A percentile compares a stretch with the other conserved stretches of the same genome.
Evolutionary conservation across 2,888 invertebrate genomes (phyloP).

Genomic region (Palloptera scutellata): DNA sequence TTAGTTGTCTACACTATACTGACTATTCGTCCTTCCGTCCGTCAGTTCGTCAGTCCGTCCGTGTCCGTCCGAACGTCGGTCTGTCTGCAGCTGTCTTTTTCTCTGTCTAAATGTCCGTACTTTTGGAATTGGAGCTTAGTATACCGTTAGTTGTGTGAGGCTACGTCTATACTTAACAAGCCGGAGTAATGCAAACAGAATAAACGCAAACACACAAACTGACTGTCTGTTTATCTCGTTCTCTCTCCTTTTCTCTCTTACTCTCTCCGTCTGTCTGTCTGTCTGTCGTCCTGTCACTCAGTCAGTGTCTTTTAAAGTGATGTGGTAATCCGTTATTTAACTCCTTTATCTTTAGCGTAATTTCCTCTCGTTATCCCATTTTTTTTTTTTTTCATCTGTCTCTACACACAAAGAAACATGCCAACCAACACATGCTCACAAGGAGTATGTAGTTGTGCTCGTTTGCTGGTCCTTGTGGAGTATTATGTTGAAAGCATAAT

Average conservation of each 20-base stretch:
- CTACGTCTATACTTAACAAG: too few species aligned
- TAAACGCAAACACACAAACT: neutral
- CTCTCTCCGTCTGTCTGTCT: neutral
- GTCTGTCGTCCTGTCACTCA: conserved; percentile 19
- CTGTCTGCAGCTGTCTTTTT: conserved; percentile 1
- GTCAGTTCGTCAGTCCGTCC: too few species aligned
- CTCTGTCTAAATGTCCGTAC: conserved; percentile 7
- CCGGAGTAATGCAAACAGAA: neutral
- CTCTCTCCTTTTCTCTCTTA: neutral
- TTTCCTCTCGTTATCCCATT: conserved; percentile 32
- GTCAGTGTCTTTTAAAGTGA: conserved; percentile 38
- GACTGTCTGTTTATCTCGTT: neutral
- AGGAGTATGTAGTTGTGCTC: conserved; percentile 19
- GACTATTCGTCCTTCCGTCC: neutral
- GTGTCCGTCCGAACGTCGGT: too few species aligned
- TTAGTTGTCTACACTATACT: conserved; percentile 22
- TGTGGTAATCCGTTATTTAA: conserved; percentile 45
- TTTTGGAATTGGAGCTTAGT: neutral
- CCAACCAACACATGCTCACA: conserved; percentile 28
- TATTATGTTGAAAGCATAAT: too few species aligned
- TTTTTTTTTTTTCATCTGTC: neutral
- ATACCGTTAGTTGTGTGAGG: too few species aligned
- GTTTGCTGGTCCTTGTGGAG: neutral
- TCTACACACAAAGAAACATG: neutral
- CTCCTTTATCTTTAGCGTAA: conserved; percentile 39